These are phyloP conservation scores for Podarcis siculus DNA, from an alignment of 2,797 vertebrate genomes.

Conservation along the genomic window DNA sequence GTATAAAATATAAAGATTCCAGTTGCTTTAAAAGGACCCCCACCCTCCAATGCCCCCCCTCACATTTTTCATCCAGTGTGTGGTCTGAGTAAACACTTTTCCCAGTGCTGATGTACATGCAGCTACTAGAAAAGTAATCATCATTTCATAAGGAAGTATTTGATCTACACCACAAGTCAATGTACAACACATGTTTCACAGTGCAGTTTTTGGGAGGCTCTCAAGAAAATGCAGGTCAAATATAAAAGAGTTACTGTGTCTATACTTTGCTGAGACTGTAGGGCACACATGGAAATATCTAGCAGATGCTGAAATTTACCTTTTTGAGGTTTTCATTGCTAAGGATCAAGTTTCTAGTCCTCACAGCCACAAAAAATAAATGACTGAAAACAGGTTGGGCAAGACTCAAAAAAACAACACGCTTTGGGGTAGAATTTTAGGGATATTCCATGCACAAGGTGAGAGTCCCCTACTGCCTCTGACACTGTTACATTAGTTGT, in stretches of 20 bases:
- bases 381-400: neutral
- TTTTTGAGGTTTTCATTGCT: neutral
- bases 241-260: neutral
- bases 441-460: neutral
- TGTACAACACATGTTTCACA: neutral
- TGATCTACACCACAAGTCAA: conserved; percentile 13
- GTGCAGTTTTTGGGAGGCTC: conserved; percentile 22
- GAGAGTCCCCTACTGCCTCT: no score
- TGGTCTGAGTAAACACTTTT: conserved; percentile 34
- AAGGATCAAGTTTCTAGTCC: neutral
- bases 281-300: neutral
- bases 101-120: conserved; percentile 10
- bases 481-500: no score
- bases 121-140: neutral
- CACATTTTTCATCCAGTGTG: neutral
- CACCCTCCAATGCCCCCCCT: neutral
- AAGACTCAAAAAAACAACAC: neutral
- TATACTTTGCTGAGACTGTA: neutral
- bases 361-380: neutral
- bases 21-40: neutral
- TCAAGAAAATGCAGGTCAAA: neutral
- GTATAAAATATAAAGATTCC: conserved; percentile 12
- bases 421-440: neutral
- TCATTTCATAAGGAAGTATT: conserved; percentile 9
- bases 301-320: neutral